Percentiles rank a stretch among this genome's conserved stretches.
Evolutionary conservation across 2,888 invertebrate species (phyloP).

Genomic region (Chironomus tentans): DNA sequence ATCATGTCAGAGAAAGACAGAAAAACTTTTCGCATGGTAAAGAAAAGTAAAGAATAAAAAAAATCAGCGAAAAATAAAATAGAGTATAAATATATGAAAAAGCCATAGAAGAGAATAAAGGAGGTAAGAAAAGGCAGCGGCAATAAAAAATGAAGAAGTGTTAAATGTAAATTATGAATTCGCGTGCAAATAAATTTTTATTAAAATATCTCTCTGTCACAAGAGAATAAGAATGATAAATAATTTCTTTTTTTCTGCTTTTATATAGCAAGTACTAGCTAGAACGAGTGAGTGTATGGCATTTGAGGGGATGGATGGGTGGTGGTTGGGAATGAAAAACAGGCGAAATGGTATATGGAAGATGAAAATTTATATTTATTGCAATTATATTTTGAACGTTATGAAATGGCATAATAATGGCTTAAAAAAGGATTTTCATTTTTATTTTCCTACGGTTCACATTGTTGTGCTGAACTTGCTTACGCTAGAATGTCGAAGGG

Average conservation of each 20-base stretch:
- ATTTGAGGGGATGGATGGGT: too few relatives aligned
- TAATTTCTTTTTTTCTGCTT: background rate
- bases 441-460: too few relatives aligned
- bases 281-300: too few relatives aligned
- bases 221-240: constrained; percentile 19
- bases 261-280: background rate
- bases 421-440: constrained; percentile 14
- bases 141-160: constrained; percentile 24
- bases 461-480: background rate
- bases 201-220: constrained; percentile 26
- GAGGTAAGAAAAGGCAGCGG: background rate
- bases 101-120: background rate
- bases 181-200: constrained; percentile 27
- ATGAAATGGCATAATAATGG: too few relatives aligned
- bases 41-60: background rate
- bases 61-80: background rate
- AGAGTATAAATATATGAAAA: too few relatives aligned
- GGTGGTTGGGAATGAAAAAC: too few relatives aligned
- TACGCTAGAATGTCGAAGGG: background rate
- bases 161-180: constrained; percentile 26
- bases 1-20: too few relatives aligned
- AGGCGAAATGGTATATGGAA: background rate
- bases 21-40: too few relatives aligned
- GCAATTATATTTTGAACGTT: constrained; percentile 8
- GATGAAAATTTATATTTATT: constrained; percentile 23